Evolutionary conservation across 2,113 vertebrate species (phyloP), one percentile per base, ranked within the genome.

Genomic region (Condylura cristata): DNA sequence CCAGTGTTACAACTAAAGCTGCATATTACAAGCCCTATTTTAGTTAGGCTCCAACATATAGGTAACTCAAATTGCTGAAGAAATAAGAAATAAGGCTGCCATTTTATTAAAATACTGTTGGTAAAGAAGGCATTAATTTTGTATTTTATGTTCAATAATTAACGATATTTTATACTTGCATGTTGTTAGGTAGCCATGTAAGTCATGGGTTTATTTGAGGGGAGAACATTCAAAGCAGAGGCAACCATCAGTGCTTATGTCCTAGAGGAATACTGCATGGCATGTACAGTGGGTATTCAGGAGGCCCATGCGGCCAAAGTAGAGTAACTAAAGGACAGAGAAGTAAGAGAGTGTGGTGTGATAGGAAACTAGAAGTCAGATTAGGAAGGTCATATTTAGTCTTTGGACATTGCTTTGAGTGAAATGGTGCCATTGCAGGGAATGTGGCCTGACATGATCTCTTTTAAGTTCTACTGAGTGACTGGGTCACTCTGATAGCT

Each of bases 31-130:
- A 34, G 32, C 65, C 13, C 4, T 90, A 44, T 48, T 63, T 87
- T 74, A 91, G 53, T 10, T 89, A 89, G 82, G 93, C 71, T 84
- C 22, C 8, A 88, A 30, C 28, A 30, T 24, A n/a, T 17, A 51
- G 65, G 39, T 41, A 48, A 63, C 7, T 83, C 24, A 93, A 90
- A 93, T 76, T 84, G n/a, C 88, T 91, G 51, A 81, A 61, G n/a
- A 81, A 75, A 86, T 34, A 37, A 84, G 58, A 4, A 74, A 53
- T 60, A 85, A 51, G 46, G 20, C 6, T 56, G 20, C 6, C 56
- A 53, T 51, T 51, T 51, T 51, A 14, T 51, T 51, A 16, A 53
- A 53, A 56, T 56, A 81, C 74, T 81, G 84, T 68, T 60, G 70
- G n/a, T 72, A 80, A 65, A 68, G n/a, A 71, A 34, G 2, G 61